Evolutionary conservation across 2,113 vertebrate genomes (phyloP), one percentile per base, ranked within the genome.

Genomic region (Oreochromis aureus): DNA sequence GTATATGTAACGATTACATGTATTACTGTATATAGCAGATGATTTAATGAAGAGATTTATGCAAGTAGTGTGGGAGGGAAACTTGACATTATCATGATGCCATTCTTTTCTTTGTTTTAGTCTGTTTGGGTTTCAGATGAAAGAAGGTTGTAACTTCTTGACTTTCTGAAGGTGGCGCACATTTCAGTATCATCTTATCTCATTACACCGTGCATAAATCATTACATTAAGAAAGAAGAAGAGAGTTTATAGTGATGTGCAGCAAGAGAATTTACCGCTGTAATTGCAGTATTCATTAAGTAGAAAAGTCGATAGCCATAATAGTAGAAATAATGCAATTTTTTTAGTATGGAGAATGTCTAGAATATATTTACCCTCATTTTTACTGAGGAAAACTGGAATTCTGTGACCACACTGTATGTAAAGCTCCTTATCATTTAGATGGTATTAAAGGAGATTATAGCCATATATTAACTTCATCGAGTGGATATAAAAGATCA

Each of bases 1-100:
- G 1, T 19, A 78, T 80, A 69, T 87, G 86, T 92, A 85, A 86
- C 34, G 76, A 81, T 90, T 87, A 56, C 56, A 88, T 91, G 85
- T 92, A 91, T 88, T 86, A 56, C 55, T 95, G 94, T 95, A 95
- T 22, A 95, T 95, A 96, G 84, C 83, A 94, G 93, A 95, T 86
- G 88, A 92, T 93, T 91, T 94, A 93, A 93, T 61, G 88, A 91
- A 93, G 90, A 95, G 92, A 90, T 94, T 95, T 96, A 95, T 96
- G 94, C 92, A 95, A 95, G 93, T 63, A 34, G 24, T 44, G 81
- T 48, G 88, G 89, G 89, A 86, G 87, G 89, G 90, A 73, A 36
- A 34, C 44, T 80, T 22, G 80, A 89, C 84, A 61, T 87, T 80
- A 56, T 83, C 85, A 54, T n/a, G 53, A 87, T 6, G 19, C 34